phyloP scores from a whole-genome alignment of 2,797 vertebrate genomes.

The Myiotriccus ornatus region DNA sequence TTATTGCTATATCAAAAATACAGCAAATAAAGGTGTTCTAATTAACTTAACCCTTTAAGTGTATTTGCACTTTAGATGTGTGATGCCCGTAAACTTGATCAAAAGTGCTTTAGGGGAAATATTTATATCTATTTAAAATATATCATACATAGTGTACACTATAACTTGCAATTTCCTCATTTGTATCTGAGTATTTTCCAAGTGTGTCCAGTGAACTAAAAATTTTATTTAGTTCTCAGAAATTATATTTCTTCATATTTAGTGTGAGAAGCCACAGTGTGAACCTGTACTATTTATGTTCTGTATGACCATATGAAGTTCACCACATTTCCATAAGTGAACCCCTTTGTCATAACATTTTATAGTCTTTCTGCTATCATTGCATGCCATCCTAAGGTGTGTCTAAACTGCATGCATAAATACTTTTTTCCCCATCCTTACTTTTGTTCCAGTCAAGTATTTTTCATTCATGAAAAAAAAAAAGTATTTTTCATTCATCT shows the following conservation, averaged over 20 bases:
- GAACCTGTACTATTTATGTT: background rate
- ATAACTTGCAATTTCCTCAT: background rate
- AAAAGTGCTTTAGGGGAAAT: background rate
- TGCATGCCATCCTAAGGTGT: background rate
- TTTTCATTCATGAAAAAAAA: background rate
- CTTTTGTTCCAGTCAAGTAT: background rate
- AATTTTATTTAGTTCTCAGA: background rate
- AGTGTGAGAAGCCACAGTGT: background rate
- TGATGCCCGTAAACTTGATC: background rate
- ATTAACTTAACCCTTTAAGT: background rate
- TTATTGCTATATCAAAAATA: background rate
- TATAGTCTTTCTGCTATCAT: background rate
- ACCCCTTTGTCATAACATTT: background rate
- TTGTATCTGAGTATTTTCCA: background rate
- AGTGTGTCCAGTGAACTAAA: background rate
- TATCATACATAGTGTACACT: rapidly evolving
- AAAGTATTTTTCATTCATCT: background rate
- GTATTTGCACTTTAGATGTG: background rate
- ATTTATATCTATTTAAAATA: background rate
- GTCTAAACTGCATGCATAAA: background rate
- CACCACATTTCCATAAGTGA: background rate
- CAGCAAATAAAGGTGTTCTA: background rate
- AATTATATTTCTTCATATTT: background rate
- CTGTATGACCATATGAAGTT: background rate
- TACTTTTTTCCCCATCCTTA: rapidly evolving